A percentile compares a stretch with the other conserved stretches of the same genome.
Conservation (phyloP, 2,113 vertebrate genomes). For the Antechinus flavipes region DNA sequence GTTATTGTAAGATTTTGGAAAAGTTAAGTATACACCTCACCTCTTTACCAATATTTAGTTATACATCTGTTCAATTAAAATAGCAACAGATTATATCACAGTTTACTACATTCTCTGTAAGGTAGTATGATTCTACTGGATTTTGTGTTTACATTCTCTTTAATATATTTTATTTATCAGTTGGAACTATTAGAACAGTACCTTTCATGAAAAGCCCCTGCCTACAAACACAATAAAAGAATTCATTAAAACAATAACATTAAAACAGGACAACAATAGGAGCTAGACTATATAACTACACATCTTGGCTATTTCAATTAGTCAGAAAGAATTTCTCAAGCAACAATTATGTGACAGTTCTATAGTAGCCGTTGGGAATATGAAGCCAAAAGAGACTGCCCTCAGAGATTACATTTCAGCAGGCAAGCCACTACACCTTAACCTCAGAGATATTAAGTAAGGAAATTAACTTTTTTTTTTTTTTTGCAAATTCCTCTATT, state of each 20-base stretch:
- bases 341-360: background rate
- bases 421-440: background rate
- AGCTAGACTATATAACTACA: slow-evolving; percentile 42
- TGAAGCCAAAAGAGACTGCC: background rate
- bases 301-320: slow-evolving; percentile 47
- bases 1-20: background rate
- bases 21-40: background rate
- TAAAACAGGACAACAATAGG: slow-evolving; percentile 65
- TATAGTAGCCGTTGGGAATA: background rate
- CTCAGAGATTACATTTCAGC: slow-evolving; percentile 4
- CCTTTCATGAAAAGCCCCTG: slow-evolving; percentile 64
- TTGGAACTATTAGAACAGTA: slow-evolving; percentile 59
- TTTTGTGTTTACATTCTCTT: slow-evolving; percentile 54
- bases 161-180: slow-evolving; percentile 54
- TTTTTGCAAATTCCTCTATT: background rate
- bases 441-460: slow-evolving; percentile 40
- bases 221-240: slow-evolving; percentile 74
- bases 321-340: background rate
- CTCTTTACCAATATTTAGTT: background rate
- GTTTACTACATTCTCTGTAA: slow-evolving; percentile 40
- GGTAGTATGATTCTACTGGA: background rate
- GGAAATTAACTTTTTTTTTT: background rate
- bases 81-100: background rate
- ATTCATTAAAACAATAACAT: slow-evolving; percentile 76
- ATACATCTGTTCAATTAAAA: slow-evolving; percentile 24